Conservation (phyloP, 2,797 vertebrate genomes). For the Perodicticus potto region DNA sequence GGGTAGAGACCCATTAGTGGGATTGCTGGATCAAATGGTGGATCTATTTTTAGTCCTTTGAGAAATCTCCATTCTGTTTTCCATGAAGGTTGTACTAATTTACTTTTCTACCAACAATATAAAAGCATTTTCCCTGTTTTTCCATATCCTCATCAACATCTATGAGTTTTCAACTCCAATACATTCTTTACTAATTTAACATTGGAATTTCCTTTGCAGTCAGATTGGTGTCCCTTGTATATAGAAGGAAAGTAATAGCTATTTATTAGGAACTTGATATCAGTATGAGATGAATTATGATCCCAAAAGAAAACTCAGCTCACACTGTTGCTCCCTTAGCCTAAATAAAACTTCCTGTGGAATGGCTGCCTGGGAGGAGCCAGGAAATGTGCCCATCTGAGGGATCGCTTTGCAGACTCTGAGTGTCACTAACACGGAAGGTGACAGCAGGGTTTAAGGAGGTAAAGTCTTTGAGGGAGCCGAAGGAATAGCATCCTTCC, state of each 20-base stretch:
- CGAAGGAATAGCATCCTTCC: neutral
- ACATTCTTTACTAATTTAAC: neutral
- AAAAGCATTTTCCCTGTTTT: too few species aligned
- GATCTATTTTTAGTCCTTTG: too few species aligned
- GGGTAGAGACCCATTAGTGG: too few species aligned
- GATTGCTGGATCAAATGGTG: too few species aligned
- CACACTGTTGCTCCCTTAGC: neutral
- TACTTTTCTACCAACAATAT: too few species aligned
- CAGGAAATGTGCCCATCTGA: neutral
- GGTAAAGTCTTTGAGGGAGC: neutral
- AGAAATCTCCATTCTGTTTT: too few species aligned
- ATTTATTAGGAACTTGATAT: neutral
- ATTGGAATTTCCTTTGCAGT: neutral
- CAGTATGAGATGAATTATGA: neutral
- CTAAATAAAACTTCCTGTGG: neutral
- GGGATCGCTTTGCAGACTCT: neutral
- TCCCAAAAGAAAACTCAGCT: neutral
- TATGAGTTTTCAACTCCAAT: neutral
- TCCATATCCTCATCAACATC: too few species aligned
- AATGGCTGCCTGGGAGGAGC: accelerated
- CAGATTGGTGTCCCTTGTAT: neutral
- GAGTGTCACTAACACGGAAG: neutral
- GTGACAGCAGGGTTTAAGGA: neutral
- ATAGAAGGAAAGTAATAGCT: neutral
- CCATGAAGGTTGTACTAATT: too few species aligned